A percentile compares a stretch with the other conserved stretches of the same genome.
phyloP scores from a whole-genome alignment of 2,888 invertebrate genomes.

The Heliconius ethilla region DNA sequence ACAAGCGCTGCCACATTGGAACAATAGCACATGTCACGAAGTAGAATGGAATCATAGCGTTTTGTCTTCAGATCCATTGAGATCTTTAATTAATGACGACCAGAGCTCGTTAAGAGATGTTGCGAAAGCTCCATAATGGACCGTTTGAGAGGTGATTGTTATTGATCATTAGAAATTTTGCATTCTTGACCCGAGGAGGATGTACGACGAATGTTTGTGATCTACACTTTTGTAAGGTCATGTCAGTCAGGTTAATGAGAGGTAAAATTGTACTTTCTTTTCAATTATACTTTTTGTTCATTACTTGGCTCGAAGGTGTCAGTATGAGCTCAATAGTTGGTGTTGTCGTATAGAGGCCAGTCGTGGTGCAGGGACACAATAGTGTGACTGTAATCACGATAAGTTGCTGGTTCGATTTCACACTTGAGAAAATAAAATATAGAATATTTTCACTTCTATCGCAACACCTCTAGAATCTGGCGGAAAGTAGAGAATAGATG shows the following conservation, averaged over 20 bases:
- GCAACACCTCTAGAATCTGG: no score
- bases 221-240: background rate
- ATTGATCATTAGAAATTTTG: conserved; percentile 38
- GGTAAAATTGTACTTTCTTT: background rate
- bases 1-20: conserved; percentile 27
- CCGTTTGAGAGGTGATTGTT: conserved; percentile 33
- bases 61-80: conserved; percentile 43
- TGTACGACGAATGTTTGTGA: background rate
- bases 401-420: no score
- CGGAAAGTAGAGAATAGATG: no score
- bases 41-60: conserved; percentile 36
- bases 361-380: no score
- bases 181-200: conserved; percentile 14
- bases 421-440: no score
- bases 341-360: no score
- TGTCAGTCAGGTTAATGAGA: background rate
- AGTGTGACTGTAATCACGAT: no score
- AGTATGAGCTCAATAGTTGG: background rate
- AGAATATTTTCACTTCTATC: no score
- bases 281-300: background rate
- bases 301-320: background rate
- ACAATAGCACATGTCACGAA: conserved; percentile 48
- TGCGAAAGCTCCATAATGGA: conserved; percentile 40
- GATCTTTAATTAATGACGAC: conserved; percentile 41
- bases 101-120: conserved; percentile 37